phyloP scores from a whole-genome alignment of 1,140 invertebrate species.

The Rhopalosiphum maidis region DNA sequence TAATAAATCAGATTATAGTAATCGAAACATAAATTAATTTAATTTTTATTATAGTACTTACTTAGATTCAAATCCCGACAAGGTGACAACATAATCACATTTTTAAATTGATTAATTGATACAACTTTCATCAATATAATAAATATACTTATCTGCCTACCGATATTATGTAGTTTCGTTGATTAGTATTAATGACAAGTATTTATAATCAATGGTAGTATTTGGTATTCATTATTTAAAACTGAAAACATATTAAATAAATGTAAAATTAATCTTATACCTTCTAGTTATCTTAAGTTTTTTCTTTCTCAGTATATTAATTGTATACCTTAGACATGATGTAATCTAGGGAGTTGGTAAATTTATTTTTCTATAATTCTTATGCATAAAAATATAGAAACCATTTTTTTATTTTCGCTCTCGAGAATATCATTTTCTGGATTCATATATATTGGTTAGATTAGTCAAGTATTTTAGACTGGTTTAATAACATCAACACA shows the following conservation, averaged over 20 bases:
- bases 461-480: neutral
- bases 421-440: neutral
- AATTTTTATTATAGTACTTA: too few relatives aligned
- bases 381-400: neutral
- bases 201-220: too few relatives aligned
- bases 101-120: neutral
- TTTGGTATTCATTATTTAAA: neutral
- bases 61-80: neutral
- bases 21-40: too few relatives aligned
- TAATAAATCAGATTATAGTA: neutral
- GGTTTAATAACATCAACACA: neutral
- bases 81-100: neutral
- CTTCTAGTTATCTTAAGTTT: neutral
- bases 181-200: too few relatives aligned
- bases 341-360: neutral
- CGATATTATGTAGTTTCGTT: too few relatives aligned
- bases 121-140: neutral
- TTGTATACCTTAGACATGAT: neutral
- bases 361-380: neutral
- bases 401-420: neutral
- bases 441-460: neutral
- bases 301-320: neutral
- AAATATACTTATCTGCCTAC: neutral
- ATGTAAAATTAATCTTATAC: neutral
- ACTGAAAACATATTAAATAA: neutral